Evolutionary conservation across 1,140 invertebrate genomes (phyloP).

Genomic region (Littorina saxatilis): DNA sequence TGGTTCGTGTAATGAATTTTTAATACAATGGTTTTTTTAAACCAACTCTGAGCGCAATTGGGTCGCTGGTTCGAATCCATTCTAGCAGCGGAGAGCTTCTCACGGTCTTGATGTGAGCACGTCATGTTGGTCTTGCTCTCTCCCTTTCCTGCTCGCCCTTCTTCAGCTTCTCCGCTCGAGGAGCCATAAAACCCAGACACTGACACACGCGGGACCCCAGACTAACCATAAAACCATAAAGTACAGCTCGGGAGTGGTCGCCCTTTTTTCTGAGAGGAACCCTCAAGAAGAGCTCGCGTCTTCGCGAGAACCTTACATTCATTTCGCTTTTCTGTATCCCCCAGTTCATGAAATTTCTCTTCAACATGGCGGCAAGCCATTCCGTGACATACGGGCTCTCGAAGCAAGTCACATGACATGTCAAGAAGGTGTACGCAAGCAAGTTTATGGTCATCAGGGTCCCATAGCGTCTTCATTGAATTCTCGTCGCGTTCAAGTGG

Average conservation of each 20-base stretch:
- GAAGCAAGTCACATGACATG: not conserved
- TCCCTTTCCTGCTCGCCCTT: not conserved
- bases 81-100: too few species aligned
- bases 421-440: not conserved
- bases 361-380: too few species aligned
- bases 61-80: too few species aligned
- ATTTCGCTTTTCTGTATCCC: too few species aligned
- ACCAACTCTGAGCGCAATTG: too few species aligned
- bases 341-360: too few species aligned
- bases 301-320: too few species aligned
- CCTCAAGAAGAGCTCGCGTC: too few species aligned
- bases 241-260: not conserved
- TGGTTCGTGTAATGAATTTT: too few species aligned
- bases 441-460: not conserved
- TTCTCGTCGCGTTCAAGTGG: not conserved
- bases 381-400: not conserved
- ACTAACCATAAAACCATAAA: conserved; percentile 6
- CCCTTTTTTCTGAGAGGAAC: too few species aligned
- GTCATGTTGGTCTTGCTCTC: not conserved
- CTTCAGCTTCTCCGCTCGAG: not conserved
- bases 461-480: not conserved
- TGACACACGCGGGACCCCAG: not conserved
- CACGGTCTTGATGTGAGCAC: not conserved
- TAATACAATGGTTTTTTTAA: too few species aligned
- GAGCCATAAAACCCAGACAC: not conserved